Conservation (phyloP, 2,888 invertebrate genomes). For the Stenodera caucasica region DNA sequence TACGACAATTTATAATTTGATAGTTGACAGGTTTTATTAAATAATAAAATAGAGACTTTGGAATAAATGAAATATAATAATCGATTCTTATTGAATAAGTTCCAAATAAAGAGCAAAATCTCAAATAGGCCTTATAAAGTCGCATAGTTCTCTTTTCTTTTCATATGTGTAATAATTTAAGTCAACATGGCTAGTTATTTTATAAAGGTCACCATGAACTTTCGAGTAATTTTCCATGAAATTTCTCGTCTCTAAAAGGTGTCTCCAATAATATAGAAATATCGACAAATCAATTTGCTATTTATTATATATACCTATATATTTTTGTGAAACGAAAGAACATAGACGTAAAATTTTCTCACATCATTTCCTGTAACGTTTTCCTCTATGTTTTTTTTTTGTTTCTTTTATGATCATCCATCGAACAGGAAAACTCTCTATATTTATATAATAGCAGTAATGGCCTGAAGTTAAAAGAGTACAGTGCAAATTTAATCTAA, state of each 20-base stretch:
- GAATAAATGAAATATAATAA: no score
- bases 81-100: no score
- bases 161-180: slow-evolving; percentile 2
- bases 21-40: neutral
- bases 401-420: neutral
- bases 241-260: neutral
- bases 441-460: slow-evolving; percentile 11
- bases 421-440: neutral
- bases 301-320: no score
- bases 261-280: neutral
- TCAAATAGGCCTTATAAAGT: no score
- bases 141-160: neutral
- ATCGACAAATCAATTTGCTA: neutral
- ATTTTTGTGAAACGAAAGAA: no score
- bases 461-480: slow-evolving; percentile 34
- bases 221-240: neutral
- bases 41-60: no score
- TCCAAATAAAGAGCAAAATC: no score
- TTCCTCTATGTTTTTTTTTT: no score
- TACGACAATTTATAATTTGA: neutral
- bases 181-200: neutral
- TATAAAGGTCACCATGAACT: neutral
- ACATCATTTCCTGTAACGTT: neutral
- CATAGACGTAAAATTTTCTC: neutral
- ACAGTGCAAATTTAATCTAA: slow-evolving; percentile 38